Conservation (phyloP, 2,113 vertebrate species). For the Acrocephalus kingi region DNA sequence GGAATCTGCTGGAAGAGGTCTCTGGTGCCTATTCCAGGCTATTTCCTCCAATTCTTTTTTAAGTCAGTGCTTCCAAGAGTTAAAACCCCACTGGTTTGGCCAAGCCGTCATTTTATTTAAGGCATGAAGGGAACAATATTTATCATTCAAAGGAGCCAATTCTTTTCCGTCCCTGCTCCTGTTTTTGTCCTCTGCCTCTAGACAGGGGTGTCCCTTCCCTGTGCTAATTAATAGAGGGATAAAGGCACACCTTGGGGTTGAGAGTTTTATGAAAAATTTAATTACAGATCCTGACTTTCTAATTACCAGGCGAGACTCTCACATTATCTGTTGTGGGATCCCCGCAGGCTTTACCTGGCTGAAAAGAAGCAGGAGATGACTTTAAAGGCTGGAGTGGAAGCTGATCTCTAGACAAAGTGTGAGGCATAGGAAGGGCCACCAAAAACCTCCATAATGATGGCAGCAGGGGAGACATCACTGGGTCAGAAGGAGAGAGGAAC, state of each 20-base stretch:
- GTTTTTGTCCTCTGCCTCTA: not conserved
- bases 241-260: conserved; percentile 1
- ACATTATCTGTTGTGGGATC: not conserved
- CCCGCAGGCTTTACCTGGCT: not conserved
- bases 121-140: not conserved
- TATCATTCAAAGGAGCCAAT: not conserved
- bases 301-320: not conserved
- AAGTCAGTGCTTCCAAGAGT: not conserved
- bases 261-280: conserved; percentile 49
- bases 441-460: not conserved
- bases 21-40: not conserved
- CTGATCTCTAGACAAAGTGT: not conserved
- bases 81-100: not conserved
- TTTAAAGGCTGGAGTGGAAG: not conserved
- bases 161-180: not conserved
- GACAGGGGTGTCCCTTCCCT: not conserved
- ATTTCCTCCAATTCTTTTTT: not conserved
- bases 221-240: conserved; percentile 10
- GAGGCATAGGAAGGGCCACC: not conserved
- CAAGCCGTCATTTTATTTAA: not conserved
- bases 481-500: not conserved
- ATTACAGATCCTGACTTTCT: conserved; percentile 64
- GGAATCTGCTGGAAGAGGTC: not conserved
- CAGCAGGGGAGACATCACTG: not conserved
- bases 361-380: not conserved